Conservation (phyloP, 2,113 vertebrate species). For the Excalfactoria chinensis region DNA sequence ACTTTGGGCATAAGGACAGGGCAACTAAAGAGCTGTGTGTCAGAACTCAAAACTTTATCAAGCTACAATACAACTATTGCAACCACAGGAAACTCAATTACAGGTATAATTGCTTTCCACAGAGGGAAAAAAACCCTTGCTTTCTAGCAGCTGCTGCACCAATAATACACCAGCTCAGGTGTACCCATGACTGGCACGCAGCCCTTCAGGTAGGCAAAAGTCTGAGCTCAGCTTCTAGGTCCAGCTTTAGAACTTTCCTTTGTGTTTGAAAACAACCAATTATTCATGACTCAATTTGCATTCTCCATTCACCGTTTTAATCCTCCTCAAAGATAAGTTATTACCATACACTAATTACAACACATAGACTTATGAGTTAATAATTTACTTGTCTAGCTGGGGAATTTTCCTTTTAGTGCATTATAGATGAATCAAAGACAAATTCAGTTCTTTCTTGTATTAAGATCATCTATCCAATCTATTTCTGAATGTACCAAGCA, state of each 20-base stretch:
- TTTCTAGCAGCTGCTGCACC: not conserved
- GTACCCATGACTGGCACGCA: rapidly evolving
- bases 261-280: not conserved
- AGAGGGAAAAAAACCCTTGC: not conserved
- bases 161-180: not conserved
- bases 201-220: not conserved
- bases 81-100: not conserved
- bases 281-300: not conserved
- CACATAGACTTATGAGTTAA: slow-evolving; percentile 65
- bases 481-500: slow-evolving; percentile 62
- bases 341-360: slow-evolving; percentile 57
- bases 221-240: not conserved
- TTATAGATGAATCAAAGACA: slow-evolving; percentile 63
- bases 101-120: not conserved
- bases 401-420: slow-evolving; percentile 65
- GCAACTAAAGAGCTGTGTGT: not conserved
- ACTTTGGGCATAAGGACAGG: not conserved
- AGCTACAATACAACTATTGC: not conserved
- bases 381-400: slow-evolving; percentile 63
- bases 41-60: not conserved
- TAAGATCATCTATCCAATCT: slow-evolving; percentile 65
- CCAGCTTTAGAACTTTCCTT: not conserved
- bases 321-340: slow-evolving; percentile 50
- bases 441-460: slow-evolving; percentile 67
- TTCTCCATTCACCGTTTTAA: not conserved